Base-by-base conservation (phyloP, 2,797 vertebrate species). In the Denticeps clupeoides region DNA sequence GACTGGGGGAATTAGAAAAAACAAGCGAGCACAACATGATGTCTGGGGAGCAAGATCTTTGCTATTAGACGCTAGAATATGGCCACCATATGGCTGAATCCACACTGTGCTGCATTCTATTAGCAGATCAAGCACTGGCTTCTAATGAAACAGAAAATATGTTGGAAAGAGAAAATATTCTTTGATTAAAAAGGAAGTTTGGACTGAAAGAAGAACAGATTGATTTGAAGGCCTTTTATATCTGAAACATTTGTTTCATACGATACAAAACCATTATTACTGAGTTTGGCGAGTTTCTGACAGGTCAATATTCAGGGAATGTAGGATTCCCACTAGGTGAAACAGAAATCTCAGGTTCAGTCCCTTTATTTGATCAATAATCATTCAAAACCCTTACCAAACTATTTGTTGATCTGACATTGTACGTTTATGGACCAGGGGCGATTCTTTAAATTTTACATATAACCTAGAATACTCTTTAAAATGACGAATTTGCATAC, bases 241-340 rank as follows among this genome's bases (percentile, higher is more conserved):
- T 7, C 2, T 7, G 25, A 25, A 25, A 25, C 5, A 24, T 1
- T 4, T 25, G 4, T 7, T 25, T 25, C 25, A 2, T 2, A 4
- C 25, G 4, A 22, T 3, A 23, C 3, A 27, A 29, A 4, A 29
- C 29, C 29, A 31, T 38, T 35, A 21, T 11, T 38, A 16, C 38
- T 16, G 35, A 38, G 35, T 9, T 35, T 38, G 35, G 35, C 12
- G 18, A 29, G 11, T 23, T 26, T 28, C 23, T 45, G 10, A 27
- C 42, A 45, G 41, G 50, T 45, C 41, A 53, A 50, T 37, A 53
- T 45, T 21, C 15, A 3, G 11, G 32, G 42, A 45, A 53, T 45
- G 42, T 26, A 28, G 25, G 5, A 16, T 16, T 23, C 31, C 50
- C 16, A 28, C 37, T 28, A 13, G 42, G 50, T 16, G 15, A 16